Percentiles rank a stretch among this genome's conserved stretches.
phyloP scores from a whole-genome alignment of 2,797 vertebrate species.

The Catamblyrhynchus diadema region DNA sequence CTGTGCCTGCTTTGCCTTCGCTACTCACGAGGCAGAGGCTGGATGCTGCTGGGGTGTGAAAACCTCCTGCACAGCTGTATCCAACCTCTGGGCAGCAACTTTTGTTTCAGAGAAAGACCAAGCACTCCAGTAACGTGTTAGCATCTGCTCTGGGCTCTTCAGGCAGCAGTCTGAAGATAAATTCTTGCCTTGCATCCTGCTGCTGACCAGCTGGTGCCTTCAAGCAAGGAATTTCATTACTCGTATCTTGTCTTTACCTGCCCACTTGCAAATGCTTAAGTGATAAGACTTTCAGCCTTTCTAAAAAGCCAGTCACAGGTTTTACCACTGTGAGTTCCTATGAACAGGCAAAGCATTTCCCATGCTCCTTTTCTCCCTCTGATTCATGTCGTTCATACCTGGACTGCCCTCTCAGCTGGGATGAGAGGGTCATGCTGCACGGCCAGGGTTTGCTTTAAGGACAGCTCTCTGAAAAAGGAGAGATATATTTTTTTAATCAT shows the following conservation, averaged over 20 bases:
- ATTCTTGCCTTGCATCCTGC: neutral
- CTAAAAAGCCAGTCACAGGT: neutral
- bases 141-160: neutral
- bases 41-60: neutral
- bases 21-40: accelerated
- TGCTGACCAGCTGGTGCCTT: neutral
- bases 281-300: neutral
- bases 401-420: neutral
- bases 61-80: neutral
- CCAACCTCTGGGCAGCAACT: neutral
- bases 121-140: neutral
- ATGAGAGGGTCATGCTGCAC: neutral
- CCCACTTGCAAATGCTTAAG: neutral
- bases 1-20: neutral
- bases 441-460: neutral
- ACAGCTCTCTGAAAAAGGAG: neutral
- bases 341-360: neutral
- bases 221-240: neutral
- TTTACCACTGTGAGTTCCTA: neutral
- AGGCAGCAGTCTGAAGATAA: accelerated
- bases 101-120: neutral
- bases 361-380: neutral
- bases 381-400: neutral
- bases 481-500: neutral
- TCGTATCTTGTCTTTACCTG: neutral